A percentile compares a stretch with the other conserved stretches of the same genome.
Conservation (phyloP, 2,797 vertebrate genomes). For the Cynodonichthys magdalenae region DNA sequence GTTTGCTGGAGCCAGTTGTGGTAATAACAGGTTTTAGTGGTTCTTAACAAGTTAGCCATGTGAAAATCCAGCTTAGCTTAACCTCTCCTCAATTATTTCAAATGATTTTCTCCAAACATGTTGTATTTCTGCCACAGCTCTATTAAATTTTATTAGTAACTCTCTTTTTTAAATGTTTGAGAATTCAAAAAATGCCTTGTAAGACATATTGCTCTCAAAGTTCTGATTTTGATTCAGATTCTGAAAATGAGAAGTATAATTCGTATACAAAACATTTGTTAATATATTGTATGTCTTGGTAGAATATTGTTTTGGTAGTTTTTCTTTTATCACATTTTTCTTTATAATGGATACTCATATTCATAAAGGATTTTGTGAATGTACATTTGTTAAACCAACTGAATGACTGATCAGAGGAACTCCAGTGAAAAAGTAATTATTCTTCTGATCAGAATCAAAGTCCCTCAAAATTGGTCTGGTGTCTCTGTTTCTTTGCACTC, state of each 20-base stretch:
- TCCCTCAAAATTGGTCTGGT: conserved; percentile 65
- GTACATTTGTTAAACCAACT: conserved; percentile 62
- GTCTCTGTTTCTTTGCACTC: conserved; percentile 67
- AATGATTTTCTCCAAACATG: conserved; percentile 23
- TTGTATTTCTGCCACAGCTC: conserved; percentile 43
- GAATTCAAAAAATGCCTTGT: no score
- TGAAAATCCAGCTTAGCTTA: not conserved
- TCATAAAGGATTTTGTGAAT: conserved; percentile 66
- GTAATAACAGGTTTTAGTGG: not conserved
- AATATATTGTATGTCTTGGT: conserved; percentile 65
- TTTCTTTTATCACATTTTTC: conserved; percentile 39
- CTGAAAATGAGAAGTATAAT: no score
- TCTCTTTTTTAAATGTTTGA: no score
- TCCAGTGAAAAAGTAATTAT: conserved; percentile 60
- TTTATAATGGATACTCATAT: conserved; percentile 22
- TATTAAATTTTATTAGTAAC: not conserved
- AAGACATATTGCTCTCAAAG: no score
- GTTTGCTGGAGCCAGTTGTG: conserved; percentile 20
- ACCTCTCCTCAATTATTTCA: not conserved
- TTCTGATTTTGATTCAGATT: no score
- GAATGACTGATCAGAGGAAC: conserved; percentile 58
- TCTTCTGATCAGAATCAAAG: conserved; percentile 49
- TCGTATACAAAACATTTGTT: conserved; percentile 33
- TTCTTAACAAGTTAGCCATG: not conserved
- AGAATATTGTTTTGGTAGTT: conserved; percentile 60